Evolutionary conservation across 2,888 invertebrate genomes (phyloP), one percentile per base, ranked within the genome.

Genomic region (Argynnis bischoffii): DNA sequence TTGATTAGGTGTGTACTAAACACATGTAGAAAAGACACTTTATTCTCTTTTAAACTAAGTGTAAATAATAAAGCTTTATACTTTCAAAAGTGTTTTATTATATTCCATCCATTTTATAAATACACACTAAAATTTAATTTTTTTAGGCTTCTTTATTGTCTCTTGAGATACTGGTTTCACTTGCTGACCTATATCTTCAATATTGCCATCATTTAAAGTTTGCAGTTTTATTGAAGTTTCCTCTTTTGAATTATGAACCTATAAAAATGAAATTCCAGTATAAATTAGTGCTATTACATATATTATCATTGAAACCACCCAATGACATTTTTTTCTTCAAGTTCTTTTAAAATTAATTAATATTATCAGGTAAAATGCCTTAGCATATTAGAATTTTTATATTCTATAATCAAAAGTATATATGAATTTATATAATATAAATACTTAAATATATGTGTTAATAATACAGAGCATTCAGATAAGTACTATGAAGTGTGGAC

Each of bases 151-250:
- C 72, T 86, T 92, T 46, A 68, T 67, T 26, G 73, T 80, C 15
- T 77, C 74, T 57, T 70, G 51, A 1, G 67, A 41, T 31, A 73
- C 69, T 11, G 73, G 71, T 66, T 77, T 79, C 14, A 66, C 71
- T 66, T 85, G 79, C 21, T 81, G 77, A 16, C 77, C 85, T 55
- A 93, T 87, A 57, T 85, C 93, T 83, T 93, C 94, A 69, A 93
- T 77, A 67, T 88, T 83, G 47, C 88, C 86, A 63, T 79, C 79
- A 56, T 88, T 85, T 63, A 93, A 75, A 50, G 91, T 91, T 26
- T 87, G 87, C 18, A 93, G 78, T 74, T 93, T 93, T 48, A 94
- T 83, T 66, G 87, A 81, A 6, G 88, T 82, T 57, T 87, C 90
- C 77, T 90, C 92, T 74, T 88, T 90, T 74, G 88, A 81, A 50